Evolutionary conservation across 2,113 vertebrate species (phyloP).

Genomic region (Protomyctophum bolini): DNA sequence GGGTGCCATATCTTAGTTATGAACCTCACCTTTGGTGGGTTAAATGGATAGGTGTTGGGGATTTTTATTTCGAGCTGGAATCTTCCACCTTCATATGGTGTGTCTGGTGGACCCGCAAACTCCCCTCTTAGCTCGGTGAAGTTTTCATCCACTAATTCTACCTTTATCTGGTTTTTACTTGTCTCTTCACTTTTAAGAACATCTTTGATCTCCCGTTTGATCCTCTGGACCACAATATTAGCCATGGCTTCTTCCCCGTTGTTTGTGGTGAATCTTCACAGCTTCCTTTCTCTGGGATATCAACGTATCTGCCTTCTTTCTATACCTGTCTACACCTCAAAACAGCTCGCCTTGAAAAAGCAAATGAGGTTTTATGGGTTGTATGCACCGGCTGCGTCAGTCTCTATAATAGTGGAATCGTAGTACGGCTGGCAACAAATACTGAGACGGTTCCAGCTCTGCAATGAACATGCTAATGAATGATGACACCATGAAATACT

Average conservation of each 20-base stretch:
- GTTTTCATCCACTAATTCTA: conserved; percentile 99
- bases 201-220: conserved; percentile 99
- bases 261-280: no score
- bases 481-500: no score
- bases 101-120: conserved; percentile 98
- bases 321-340: no score
- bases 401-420: no score
- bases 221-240: conserved; percentile 98
- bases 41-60: conserved; percentile 85
- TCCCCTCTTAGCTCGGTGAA: conserved; percentile 99
- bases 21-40: conserved; percentile 93
- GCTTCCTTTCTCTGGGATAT: conserved; percentile 10
- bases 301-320: no score
- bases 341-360: no score
- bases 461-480: no score
- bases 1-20: conserved; percentile 99
- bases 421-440: no score
- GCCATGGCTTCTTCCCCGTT: conserved; percentile 83
- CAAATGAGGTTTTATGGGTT: no score
- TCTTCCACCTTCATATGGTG: conserved; percentile 97
- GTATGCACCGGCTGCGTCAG: no score
- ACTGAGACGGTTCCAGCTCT: no score
- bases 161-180: conserved; percentile 99
- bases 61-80: conserved; percentile 87
- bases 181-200: conserved; percentile 99